Conservation (phyloP, 2,113 vertebrate genomes). For the Myotis davidii region DNA sequence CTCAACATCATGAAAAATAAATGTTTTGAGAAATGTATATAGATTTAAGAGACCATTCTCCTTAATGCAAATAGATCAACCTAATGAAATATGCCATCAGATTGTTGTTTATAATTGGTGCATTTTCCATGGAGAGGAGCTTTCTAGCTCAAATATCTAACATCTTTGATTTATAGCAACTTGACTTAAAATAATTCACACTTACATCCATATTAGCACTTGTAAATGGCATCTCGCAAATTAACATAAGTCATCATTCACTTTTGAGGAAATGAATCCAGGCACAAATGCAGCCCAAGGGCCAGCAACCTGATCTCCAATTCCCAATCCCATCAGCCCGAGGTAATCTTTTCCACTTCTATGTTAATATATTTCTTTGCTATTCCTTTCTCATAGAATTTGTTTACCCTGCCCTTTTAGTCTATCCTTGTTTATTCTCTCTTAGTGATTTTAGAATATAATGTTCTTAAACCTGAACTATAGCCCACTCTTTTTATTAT, state of each 20-base stretch:
- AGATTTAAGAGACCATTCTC: neutral
- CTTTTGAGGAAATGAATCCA: constrained; percentile 48
- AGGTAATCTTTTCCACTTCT: neutral
- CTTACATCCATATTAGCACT: constrained; percentile 46
- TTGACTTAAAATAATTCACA: constrained; percentile 57
- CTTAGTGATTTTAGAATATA: neutral
- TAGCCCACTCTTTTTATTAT: neutral
- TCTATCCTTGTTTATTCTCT: neutral
- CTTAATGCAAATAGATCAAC: neutral
- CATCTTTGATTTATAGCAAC: constrained; percentile 59
- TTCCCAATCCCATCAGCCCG: neutral
- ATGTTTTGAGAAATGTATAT: constrained; percentile 15
- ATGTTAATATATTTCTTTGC: neutral
- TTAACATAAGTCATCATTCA: constrained; percentile 59
- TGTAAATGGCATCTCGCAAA: constrained; percentile 44
- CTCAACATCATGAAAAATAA: constrained; percentile 5
- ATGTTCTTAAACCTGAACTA: neutral
- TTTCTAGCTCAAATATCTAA: constrained; percentile 51
- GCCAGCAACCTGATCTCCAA: neutral
- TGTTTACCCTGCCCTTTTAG: neutral
- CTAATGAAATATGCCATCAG: constrained; percentile 53
- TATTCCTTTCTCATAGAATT: neutral
- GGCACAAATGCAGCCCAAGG: neutral
- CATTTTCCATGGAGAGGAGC: neutral
- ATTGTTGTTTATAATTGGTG: constrained; percentile 25